Conservation (phyloP, 2,888 invertebrate species). For the Monopis laevigella region DNA sequence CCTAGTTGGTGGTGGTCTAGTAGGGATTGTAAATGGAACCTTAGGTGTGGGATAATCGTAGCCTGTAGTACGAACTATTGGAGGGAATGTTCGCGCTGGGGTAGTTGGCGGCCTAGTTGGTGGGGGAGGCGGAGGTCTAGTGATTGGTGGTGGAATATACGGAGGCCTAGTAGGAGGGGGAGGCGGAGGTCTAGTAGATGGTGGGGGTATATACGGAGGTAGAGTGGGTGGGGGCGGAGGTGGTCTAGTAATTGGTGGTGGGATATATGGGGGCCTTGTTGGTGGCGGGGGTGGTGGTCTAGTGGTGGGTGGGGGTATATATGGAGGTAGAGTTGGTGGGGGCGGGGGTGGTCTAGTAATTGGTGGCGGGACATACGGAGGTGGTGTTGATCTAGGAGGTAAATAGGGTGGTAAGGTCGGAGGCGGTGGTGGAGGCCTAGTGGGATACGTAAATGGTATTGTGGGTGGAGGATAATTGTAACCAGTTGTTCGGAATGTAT, state of each 20-base stretch:
- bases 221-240: slow-evolving; percentile 9
- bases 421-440: slow-evolving; percentile 16
- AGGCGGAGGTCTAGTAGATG: slow-evolving; percentile 16
- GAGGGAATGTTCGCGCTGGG: slow-evolving; percentile 14
- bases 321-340: slow-evolving; percentile 18
- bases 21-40: slow-evolving; percentile 2
- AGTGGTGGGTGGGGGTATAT: slow-evolving; percentile 14
- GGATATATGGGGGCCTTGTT: slow-evolving; percentile 15
- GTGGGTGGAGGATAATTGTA: slow-evolving; percentile 17
- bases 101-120: slow-evolving; percentile 14
- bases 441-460: slow-evolving; percentile 13
- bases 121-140: slow-evolving; percentile 17
- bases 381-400: no score
- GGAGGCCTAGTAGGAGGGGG: slow-evolving; percentile 17
- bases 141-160: slow-evolving; percentile 19
- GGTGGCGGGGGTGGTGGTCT: slow-evolving; percentile 19
- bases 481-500: no score
- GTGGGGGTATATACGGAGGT: slow-evolving; percentile 16
- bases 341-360: slow-evolving; percentile 16
- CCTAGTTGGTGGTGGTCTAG: slow-evolving; percentile 13
- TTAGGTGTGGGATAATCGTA: slow-evolving; percentile 1
- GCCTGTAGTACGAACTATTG: slow-evolving; percentile 1
- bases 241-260: slow-evolving; percentile 13
- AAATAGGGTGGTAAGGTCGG: no score
- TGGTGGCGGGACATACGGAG: slow-evolving; percentile 14